Evolutionary conservation across 2,888 invertebrate species (phyloP).

Genomic region (Cremastinae sp.): DNA sequence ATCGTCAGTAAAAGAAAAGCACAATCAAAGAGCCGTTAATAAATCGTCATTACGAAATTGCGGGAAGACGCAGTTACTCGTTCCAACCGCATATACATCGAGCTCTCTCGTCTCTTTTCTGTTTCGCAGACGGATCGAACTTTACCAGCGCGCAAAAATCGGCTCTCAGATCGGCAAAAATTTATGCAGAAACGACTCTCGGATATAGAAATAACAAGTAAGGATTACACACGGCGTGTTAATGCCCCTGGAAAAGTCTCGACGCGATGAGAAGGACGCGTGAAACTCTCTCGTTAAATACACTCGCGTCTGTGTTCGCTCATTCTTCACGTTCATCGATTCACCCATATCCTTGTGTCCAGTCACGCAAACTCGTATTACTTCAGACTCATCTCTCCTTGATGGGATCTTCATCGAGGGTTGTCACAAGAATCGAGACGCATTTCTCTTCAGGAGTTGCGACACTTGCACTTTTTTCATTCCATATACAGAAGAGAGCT

Average conservation of each 20-base stretch:
- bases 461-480: too few relatives aligned
- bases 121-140: background rate
- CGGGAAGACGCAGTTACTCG: conserved; percentile 24
- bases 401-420: too few relatives aligned
- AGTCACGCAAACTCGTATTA: too few relatives aligned
- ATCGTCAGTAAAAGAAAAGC: conserved; percentile 54
- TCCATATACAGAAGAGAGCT: too few relatives aligned
- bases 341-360: background rate
- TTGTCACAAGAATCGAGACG: too few relatives aligned
- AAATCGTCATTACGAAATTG: conserved; percentile 64
- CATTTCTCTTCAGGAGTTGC: too few relatives aligned
- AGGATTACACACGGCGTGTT: conserved; percentile 33
- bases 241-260: conserved; percentile 34
- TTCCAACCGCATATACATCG: conserved; percentile 4
- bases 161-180: background rate
- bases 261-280: conserved; percentile 21
- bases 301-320: too few relatives aligned
- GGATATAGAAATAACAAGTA: conserved; percentile 2
- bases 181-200: background rate
- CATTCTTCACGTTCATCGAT: too few relatives aligned
- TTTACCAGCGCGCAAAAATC: background rate
- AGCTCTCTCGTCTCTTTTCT: background rate
- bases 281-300: conserved; percentile 14
- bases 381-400: too few relatives aligned
- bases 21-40: conserved; percentile 61